Conservation (phyloP, 2,888 invertebrate species). For the Calameuta filiformis region DNA sequence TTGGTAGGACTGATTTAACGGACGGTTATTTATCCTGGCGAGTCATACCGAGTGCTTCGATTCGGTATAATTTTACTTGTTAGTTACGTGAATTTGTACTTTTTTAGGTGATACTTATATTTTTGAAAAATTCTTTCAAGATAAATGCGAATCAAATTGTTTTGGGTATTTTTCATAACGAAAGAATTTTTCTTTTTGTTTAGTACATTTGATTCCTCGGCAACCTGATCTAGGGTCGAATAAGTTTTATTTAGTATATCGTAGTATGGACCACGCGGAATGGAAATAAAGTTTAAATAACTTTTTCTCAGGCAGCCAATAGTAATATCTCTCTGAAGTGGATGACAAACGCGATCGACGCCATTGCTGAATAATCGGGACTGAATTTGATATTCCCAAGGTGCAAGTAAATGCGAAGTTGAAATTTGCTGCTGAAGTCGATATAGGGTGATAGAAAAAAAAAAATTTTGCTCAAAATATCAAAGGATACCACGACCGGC, state of each 20-base stretch:
- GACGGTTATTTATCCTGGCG: neutral
- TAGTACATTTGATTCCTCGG: neutral
- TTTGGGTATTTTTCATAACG: neutral
- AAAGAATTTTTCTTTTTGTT: neutral
- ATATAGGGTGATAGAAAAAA: neutral
- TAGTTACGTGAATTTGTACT: neutral
- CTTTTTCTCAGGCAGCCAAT: neutral
- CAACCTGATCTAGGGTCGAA: neutral
- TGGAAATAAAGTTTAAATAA: neutral
- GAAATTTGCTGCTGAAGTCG: neutral
- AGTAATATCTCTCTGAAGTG: neutral
- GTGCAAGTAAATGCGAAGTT: neutral
- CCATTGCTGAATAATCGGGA: neutral
- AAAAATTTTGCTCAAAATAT: too few species aligned
- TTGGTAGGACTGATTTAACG: neutral
- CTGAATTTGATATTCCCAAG: neutral
- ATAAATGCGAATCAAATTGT: neutral
- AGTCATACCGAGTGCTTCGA: neutral
- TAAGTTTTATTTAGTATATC: neutral
- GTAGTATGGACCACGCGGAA: neutral
- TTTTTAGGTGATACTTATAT: neutral
- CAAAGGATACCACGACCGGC: too few species aligned
- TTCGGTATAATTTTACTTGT: neutral
- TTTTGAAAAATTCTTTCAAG: neutral
- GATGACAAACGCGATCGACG: neutral